Percentiles rank a stretch among this genome's conserved stretches.
phyloP scores from a whole-genome alignment of 2,113 vertebrate species.

The Neogale vison region DNA sequence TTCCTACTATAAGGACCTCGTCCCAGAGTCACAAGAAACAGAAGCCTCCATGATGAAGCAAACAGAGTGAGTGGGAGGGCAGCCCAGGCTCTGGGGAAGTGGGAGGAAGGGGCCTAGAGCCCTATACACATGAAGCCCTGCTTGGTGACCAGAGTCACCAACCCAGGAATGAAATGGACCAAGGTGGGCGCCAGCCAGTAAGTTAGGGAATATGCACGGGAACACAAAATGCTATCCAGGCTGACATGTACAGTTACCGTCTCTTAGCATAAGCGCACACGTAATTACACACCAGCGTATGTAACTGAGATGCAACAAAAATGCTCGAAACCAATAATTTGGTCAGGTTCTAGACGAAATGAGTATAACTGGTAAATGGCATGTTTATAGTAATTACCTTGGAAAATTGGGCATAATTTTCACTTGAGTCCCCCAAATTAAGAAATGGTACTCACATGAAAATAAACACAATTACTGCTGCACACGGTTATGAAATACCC shows the following conservation, averaged over 20 bases:
- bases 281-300: rapidly evolving
- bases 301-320: not conserved
- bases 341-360: not conserved
- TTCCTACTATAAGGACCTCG: no score
- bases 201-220: rapidly evolving
- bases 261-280: not conserved
- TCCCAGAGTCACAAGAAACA: rapidly evolving
- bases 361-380: not conserved
- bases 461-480: not conserved
- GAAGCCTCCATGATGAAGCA: rapidly evolving
- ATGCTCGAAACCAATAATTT: not conserved
- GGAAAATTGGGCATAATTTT: slow-evolving; percentile 45
- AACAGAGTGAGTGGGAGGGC: rapidly evolving
- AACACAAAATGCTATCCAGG: not conserved
- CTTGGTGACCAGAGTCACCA: rapidly evolving
- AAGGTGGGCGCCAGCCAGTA: rapidly evolving
- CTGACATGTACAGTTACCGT: rapidly evolving
- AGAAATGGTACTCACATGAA: not conserved
- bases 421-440: not conserved
- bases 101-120: not conserved
- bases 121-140: rapidly evolving
- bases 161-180: rapidly evolving
- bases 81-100: not conserved
- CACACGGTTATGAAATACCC: not conserved
- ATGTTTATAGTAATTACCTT: not conserved